phyloP scores from a whole-genome alignment of 1,140 invertebrate genomes.

The Zaprionus taronus region DNA sequence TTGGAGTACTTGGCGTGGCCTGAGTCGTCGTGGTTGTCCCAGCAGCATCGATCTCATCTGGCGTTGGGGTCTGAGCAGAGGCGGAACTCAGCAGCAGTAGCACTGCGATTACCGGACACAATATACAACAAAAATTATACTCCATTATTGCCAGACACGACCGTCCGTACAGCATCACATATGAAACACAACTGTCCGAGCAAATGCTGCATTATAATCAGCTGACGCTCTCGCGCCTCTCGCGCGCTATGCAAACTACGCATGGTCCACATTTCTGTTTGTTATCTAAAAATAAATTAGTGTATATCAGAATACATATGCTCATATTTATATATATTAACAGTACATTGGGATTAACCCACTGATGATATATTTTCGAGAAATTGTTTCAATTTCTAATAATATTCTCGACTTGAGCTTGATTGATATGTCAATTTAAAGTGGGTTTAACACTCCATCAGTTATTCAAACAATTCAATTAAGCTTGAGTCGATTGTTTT shows the following conservation, averaged over 20 bases:
- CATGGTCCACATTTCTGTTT: slow-evolving; percentile 11
- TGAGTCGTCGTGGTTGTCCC: neutral
- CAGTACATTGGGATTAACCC: slow-evolving; percentile 25
- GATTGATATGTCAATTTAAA: neutral
- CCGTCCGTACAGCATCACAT: slow-evolving; percentile 51
- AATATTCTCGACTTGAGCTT: too few species aligned
- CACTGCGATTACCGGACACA: slow-evolving; percentile 3
- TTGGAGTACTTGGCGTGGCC: neutral
- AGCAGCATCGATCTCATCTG: slow-evolving; percentile 12
- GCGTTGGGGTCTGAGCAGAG: slow-evolving; percentile 13
- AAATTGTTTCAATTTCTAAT: too few species aligned
- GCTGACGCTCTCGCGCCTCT: slow-evolving; percentile 6
- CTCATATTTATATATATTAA: neutral
- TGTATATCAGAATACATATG: neutral
- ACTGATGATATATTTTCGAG: neutral
- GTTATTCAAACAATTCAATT: neutral
- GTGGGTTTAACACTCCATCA: neutral
- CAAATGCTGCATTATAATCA: neutral
- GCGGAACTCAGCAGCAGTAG: slow-evolving; percentile 23
- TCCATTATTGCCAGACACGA: slow-evolving; percentile 44
- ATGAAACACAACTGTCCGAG: slow-evolving; percentile 59
- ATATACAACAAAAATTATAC: slow-evolving; percentile 15
- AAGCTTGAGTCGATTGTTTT: neutral
- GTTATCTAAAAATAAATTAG: slow-evolving; percentile 33
- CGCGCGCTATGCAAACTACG: neutral